Conservation (phyloP, 2,888 invertebrate genomes). For the Microdon myrmicae region DNA sequence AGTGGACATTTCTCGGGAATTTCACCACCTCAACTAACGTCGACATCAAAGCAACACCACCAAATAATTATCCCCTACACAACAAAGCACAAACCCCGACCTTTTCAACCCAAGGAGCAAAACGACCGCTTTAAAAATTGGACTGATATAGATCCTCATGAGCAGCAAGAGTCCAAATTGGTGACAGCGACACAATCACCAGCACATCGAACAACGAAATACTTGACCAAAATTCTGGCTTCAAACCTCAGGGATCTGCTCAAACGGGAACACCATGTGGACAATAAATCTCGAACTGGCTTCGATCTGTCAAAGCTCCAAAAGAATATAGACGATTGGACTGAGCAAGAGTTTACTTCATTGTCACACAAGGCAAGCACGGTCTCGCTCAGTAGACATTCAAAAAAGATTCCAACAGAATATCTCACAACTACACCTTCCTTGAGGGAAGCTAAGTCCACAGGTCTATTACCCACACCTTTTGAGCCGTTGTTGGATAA, state of each 20-base stretch:
- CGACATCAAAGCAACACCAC: conserved; percentile 72
- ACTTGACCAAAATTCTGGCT: conserved; percentile 65
- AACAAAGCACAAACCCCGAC: conserved; percentile 70
- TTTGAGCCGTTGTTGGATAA: conserved; percentile 57
- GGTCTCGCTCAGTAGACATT: conserved; percentile 71
- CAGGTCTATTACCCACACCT: conserved; percentile 57
- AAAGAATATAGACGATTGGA: conserved; percentile 87
- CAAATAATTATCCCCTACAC: conserved; percentile 87
- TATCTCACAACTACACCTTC: conserved; percentile 75
- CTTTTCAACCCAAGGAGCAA: conserved; percentile 66
- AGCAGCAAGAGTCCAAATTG: conserved; percentile 68
- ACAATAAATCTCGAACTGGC: conserved; percentile 58
- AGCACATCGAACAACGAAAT: conserved; percentile 62
- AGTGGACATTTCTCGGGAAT: conserved; percentile 63
- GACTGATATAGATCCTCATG: conserved; percentile 68
- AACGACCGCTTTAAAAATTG: conserved; percentile 57
- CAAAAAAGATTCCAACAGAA: conserved; percentile 82
- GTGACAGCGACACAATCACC: conserved; percentile 62
- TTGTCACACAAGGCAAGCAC: conserved; percentile 69
- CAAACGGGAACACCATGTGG: conserved; percentile 64
- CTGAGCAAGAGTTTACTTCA: conserved; percentile 77
- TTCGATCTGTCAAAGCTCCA: conserved; percentile 81
- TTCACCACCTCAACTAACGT: conserved; percentile 58
- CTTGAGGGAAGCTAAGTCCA: conserved; percentile 60
- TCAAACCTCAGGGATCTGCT: conserved; percentile 70